Evolutionary conservation across 2,888 invertebrate species (phyloP), one percentile per base, ranked within the genome.

Genomic region (Anodontia alba): DNA sequence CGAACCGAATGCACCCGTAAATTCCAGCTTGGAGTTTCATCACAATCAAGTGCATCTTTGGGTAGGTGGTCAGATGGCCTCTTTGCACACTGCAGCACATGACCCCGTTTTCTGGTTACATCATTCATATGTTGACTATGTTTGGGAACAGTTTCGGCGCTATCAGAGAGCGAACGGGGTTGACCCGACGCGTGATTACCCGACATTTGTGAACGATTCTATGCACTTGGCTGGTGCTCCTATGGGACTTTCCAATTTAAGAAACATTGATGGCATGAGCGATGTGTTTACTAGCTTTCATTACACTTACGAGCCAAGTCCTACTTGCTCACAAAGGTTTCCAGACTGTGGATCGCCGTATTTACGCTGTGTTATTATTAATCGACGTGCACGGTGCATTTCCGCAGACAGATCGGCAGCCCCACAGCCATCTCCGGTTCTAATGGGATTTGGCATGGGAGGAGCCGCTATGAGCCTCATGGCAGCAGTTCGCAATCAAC

Each of bases 51-150:
- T 90, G 20, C 92, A 92, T 78, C 69, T 89, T n/a, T 92, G 83
- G 81, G 84, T 91, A 8, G 92, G 87, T 54, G 90, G 90, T 15
- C 89, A 90, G 54, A 90, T 92, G 90, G 89, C 84, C 1, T 83
- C 83, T 15, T 73, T 92, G 26, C 86, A 89, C 29, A 91, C 91
- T 0, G 89, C 92, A 0, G 81, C 92, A 1, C 88, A 85, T 72
- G 92, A 92, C 73, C 91, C 91, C 0, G 77, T 90, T 15, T 92
- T 92, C 78, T 92, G 89, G 85, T 66, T 91, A 23, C 90, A 91
- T 54, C 91, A 92, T 78, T 81, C 89, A 0, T 91, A 89, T 68
- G 90, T 91, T 7, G 92, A 92, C 75, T 90, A 90, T 71, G 76
- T 91, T 12, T 92, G 91, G 91, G 90, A 91, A 57, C 68, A 87